Conservation (phyloP, 2,888 invertebrate species). For the Cephus pulcher region DNA sequence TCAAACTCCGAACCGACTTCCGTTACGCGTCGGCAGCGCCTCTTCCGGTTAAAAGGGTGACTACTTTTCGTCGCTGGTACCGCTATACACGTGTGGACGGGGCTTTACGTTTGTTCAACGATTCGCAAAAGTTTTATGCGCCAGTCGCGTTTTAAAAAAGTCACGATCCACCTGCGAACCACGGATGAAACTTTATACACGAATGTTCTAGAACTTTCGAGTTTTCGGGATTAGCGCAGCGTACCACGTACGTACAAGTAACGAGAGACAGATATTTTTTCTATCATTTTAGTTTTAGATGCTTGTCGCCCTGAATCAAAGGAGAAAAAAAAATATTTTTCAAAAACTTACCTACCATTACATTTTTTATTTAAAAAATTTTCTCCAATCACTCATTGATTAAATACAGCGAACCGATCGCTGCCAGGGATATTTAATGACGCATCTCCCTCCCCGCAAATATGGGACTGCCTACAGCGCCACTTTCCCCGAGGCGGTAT, state of each 20-base stretch:
- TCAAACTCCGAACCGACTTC: background rate
- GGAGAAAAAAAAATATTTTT: background rate
- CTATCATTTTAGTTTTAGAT: background rate
- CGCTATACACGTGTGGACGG: background rate
- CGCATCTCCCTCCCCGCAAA: background rate
- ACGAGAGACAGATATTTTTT: background rate
- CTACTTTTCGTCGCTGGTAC: background rate
- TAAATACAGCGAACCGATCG: background rate
- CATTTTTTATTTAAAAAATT: no score
- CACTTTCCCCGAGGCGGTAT: slow-evolving; percentile 46
- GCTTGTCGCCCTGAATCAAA: background rate
- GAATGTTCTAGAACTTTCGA: background rate
- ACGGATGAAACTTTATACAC: background rate
- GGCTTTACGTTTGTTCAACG: background rate
- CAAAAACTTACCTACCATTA: no score
- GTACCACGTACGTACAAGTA: background rate
- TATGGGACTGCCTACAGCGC: background rate
- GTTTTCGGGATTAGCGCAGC: background rate
- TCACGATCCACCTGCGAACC: background rate
- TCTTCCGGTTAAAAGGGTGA: background rate
- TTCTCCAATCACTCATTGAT: background rate
- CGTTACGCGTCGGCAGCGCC: background rate
- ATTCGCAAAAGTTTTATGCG: background rate
- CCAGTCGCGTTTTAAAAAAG: background rate
- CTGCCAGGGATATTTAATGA: background rate